A percentile compares a stretch with the other conserved stretches of the same genome.
phyloP scores from a whole-genome alignment of 2,888 invertebrate species.

The Cataglyphis rosenhaueri region DNA sequence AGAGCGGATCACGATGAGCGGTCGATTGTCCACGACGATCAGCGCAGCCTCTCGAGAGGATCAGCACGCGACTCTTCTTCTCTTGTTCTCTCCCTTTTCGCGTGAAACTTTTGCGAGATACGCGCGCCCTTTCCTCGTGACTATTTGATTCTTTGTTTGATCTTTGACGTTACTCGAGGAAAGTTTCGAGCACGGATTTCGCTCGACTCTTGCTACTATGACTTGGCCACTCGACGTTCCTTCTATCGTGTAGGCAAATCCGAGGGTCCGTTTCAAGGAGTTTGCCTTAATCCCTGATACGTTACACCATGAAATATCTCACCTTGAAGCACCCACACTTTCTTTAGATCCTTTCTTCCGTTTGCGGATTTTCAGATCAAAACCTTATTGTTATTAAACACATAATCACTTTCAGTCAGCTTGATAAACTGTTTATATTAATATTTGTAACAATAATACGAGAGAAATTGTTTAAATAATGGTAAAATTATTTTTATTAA shows the following conservation, averaged over 20 bases:
- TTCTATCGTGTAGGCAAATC: constrained; percentile 37
- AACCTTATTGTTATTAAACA: background rate
- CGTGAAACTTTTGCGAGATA: constrained; percentile 39
- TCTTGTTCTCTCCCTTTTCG: constrained; percentile 1
- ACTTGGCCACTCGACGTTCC: constrained; percentile 42
- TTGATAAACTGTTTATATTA: background rate
- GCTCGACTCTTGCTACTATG: background rate
- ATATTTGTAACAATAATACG: background rate
- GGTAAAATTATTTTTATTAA: background rate
- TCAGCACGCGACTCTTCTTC: constrained; percentile 9
- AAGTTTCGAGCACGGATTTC: constrained; percentile 17
- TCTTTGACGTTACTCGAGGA: constrained; percentile 17
- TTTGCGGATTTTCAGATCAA: background rate
- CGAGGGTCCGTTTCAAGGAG: constrained; percentile 9
- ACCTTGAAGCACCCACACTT: constrained; percentile 9
- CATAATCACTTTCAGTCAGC: background rate
- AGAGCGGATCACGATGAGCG: constrained; percentile 36
- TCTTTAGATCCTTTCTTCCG: background rate
- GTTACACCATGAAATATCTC: background rate
- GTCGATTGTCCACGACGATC: constrained; percentile 47
- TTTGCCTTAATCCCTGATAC: constrained; percentile 1
- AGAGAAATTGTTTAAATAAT: background rate
- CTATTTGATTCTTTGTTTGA: constrained; percentile 44
- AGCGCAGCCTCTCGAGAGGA: constrained; percentile 20
- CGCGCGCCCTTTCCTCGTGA: constrained; percentile 9